Conservation (phyloP, 2,888 invertebrate species). For the Hypena proboscidalis region DNA sequence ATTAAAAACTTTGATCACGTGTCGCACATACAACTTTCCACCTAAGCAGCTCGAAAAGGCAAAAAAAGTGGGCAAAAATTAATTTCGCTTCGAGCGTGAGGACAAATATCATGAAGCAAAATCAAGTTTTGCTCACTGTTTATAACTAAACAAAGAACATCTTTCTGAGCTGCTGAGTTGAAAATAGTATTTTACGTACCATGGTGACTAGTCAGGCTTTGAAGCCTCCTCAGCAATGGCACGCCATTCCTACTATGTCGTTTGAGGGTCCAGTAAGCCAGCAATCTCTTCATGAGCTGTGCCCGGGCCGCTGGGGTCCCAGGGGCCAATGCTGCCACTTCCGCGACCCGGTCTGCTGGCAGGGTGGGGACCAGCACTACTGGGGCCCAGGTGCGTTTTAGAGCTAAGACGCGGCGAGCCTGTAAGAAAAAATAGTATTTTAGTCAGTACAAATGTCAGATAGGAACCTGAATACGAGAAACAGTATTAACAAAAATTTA, state of each 20-base stretch:
- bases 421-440: slow-evolving; percentile 31
- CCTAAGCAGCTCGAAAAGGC: no score
- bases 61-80: no score
- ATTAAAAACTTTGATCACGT: no score
- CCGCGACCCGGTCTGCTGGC: slow-evolving; percentile 94
- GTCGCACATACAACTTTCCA: no score
- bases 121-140: no score
- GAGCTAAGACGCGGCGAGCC: slow-evolving; percentile 93
- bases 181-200: slow-evolving; percentile 34
- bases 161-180: no score
- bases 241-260: slow-evolving; percentile 98
- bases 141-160: no score
- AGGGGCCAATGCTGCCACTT: slow-evolving; percentile 92
- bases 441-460: no score
- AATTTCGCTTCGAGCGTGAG: no score
- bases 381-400: slow-evolving; percentile 95
- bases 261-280: slow-evolving; percentile 99
- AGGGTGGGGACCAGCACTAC: slow-evolving; percentile 97
- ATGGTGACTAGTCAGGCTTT: slow-evolving; percentile 65
- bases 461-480: no score
- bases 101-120: no score
- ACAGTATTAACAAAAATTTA: no score
- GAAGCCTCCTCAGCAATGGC: slow-evolving; percentile 91
- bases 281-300: slow-evolving; percentile 94
- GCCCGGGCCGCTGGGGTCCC: slow-evolving; percentile 88